These are phyloP conservation scores for Cyanoramphus novaezelandiae DNA, from an alignment of 2,113 vertebrate species.

Conservation along the genomic window DNA sequence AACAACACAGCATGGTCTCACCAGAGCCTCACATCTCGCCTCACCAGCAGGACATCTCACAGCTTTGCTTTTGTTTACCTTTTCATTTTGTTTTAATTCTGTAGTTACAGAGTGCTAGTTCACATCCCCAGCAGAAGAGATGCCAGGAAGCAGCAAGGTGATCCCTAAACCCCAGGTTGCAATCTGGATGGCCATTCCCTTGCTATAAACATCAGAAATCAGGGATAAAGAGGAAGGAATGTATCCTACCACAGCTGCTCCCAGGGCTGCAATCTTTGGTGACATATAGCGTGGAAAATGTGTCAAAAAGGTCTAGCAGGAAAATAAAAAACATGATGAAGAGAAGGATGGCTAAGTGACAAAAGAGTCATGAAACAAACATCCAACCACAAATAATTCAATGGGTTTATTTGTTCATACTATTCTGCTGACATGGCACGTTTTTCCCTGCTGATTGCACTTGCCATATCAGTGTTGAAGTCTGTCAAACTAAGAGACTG, in stretches of 20 bases:
- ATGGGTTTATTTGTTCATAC: conserved; percentile 21
- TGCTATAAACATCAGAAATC: not conserved
- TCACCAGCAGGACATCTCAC: not conserved
- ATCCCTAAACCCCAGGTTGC: not conserved
- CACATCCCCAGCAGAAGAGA: not conserved
- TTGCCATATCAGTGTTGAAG: not conserved
- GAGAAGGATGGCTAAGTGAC: not conserved
- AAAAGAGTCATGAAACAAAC: conserved; percentile 54
- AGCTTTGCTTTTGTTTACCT: not conserved
- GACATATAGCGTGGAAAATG: conserved; percentile 1
- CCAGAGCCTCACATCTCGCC: not conserved
- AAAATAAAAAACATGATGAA: not conserved
- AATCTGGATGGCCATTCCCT: not conserved
- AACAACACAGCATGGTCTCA: not conserved
- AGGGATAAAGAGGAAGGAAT: conserved; percentile 2
- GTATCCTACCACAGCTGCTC: not conserved
- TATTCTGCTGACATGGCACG: not conserved
- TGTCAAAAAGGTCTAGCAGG: conserved; percentile 11
- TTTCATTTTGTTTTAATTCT: not conserved
- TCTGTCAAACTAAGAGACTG: not conserved
- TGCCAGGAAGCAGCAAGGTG: not conserved
- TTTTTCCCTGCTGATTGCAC: not conserved
- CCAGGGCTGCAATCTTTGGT: not conserved
- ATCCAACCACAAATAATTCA: conserved; percentile 58
- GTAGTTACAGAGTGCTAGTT: rapidly evolving